A percentile compares a stretch with the other conserved stretches of the same genome.
phyloP scores from a whole-genome alignment of 2,113 vertebrate species.

The Osmerus mordax region DNA sequence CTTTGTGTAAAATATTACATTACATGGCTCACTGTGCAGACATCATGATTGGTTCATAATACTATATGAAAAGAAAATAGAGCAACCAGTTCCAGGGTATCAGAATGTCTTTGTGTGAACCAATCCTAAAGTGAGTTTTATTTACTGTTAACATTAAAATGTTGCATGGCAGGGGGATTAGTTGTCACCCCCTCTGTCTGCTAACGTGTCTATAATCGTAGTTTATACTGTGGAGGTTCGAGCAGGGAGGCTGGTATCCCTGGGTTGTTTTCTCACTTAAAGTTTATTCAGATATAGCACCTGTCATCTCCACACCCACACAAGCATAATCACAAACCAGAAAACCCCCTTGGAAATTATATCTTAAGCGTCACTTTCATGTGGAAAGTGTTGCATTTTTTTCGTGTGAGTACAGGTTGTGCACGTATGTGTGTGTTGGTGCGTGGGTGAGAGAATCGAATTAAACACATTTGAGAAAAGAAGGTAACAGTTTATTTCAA shows the following conservation, averaged over 20 bases:
- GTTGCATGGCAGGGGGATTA: slow-evolving; percentile 36
- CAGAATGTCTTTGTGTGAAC: slow-evolving; percentile 15
- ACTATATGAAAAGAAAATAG: not conserved
- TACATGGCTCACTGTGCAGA: too few relatives aligned
- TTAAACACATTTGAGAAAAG: not conserved
- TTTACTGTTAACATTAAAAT: slow-evolving; percentile 30
- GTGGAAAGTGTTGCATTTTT: slow-evolving; percentile 20
- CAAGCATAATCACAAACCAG: slow-evolving; percentile 24
- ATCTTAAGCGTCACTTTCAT: slow-evolving; percentile 40
- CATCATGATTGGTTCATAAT: too few relatives aligned
- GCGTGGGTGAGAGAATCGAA: not conserved
- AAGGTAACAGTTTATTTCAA: not conserved
- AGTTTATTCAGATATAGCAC: slow-evolving; percentile 46
- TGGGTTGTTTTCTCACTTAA: slow-evolving; percentile 42
- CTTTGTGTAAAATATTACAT: not conserved
- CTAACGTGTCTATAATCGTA: slow-evolving; percentile 52
- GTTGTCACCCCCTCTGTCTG: slow-evolving; percentile 34
- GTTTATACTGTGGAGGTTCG: slow-evolving; percentile 39
- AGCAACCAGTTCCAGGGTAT: not conserved
- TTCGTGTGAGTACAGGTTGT: slow-evolving; percentile 9
- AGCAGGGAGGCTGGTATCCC: slow-evolving; percentile 26
- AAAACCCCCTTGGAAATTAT: slow-evolving; percentile 27
- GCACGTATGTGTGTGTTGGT: not conserved
- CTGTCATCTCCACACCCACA: slow-evolving; percentile 47
- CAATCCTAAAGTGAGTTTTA: slow-evolving; percentile 12